Evolutionary conservation across 1,140 invertebrate species (phyloP).

Genomic region (Tetramorium simillimum): DNA sequence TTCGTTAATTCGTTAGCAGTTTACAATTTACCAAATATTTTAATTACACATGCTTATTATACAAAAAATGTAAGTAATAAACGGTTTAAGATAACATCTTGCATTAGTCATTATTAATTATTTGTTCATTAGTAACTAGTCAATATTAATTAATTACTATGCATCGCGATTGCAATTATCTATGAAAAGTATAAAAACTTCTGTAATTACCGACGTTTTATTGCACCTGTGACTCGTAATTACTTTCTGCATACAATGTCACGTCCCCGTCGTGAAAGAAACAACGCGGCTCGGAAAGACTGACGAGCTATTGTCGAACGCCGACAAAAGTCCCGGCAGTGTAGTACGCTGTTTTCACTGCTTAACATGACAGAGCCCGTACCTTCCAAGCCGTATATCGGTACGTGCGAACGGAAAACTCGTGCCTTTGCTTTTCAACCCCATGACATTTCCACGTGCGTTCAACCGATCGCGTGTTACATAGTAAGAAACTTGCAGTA

Average conservation of each 20-base stretch:
- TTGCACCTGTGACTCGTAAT: neutral
- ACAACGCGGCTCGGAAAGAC: slow-evolving; percentile 16
- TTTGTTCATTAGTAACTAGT: neutral
- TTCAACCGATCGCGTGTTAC: slow-evolving; percentile 12
- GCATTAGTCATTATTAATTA: neutral
- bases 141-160: slow-evolving; percentile 6
- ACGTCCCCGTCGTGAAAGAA: slow-evolving; percentile 1
- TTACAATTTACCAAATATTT: neutral
- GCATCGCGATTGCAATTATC: neutral
- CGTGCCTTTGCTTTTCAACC: slow-evolving; percentile 31
- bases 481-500: slow-evolving; percentile 23
- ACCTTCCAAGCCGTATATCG: neutral
- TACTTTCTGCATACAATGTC: neutral
- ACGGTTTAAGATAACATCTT: neutral
- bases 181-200: neutral
- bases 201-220: neutral
- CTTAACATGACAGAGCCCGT: slow-evolving; percentile 57
- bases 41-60: neutral
- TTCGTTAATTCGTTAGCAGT: neutral
- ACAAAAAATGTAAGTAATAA: neutral
- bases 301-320: slow-evolving; percentile 23
- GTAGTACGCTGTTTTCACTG: slow-evolving; percentile 37
- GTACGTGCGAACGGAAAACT: slow-evolving; percentile 37
- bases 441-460: slow-evolving; percentile 24
- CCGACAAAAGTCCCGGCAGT: slow-evolving; percentile 15